Conservation (phyloP, 2,888 invertebrate genomes). For the Sphinx pinastri region DNA sequence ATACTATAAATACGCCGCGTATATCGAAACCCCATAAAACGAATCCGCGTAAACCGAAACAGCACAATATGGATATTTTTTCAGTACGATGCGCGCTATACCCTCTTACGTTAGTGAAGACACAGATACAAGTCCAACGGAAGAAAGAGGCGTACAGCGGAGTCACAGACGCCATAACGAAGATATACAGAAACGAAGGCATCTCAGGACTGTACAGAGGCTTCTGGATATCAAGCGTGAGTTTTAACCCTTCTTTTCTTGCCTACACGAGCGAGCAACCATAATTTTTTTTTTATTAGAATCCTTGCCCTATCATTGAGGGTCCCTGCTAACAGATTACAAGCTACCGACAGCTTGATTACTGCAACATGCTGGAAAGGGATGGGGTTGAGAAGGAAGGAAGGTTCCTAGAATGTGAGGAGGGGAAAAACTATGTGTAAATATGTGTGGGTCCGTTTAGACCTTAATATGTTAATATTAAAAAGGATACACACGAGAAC, state of each 20-base stretch:
- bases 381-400: too few relatives aligned
- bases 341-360: too few relatives aligned
- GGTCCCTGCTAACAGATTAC: too few relatives aligned
- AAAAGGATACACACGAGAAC: too few relatives aligned
- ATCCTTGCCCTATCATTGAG: too few relatives aligned
- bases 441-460: too few relatives aligned
- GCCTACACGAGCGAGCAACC: too few relatives aligned
- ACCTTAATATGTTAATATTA: too few relatives aligned
- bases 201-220: constrained; percentile 94
- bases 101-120: constrained; percentile 96
- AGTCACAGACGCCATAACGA: constrained; percentile 94
- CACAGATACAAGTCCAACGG: constrained; percentile 94
- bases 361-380: too few relatives aligned
- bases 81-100: constrained; percentile 90
- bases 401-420: too few relatives aligned
- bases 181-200: constrained; percentile 94
- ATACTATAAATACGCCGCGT: background rate
- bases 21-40: background rate
- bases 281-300: too few relatives aligned
- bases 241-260: background rate
- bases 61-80: background rate
- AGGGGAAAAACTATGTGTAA: too few relatives aligned
- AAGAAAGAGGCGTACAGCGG: constrained; percentile 92
- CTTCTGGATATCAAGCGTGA: constrained; percentile 95
- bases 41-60: background rate